Evolutionary conservation across 2,113 vertebrate genomes (phyloP), one percentile per base, ranked within the genome.

Genomic region (Turnix velox): DNA sequence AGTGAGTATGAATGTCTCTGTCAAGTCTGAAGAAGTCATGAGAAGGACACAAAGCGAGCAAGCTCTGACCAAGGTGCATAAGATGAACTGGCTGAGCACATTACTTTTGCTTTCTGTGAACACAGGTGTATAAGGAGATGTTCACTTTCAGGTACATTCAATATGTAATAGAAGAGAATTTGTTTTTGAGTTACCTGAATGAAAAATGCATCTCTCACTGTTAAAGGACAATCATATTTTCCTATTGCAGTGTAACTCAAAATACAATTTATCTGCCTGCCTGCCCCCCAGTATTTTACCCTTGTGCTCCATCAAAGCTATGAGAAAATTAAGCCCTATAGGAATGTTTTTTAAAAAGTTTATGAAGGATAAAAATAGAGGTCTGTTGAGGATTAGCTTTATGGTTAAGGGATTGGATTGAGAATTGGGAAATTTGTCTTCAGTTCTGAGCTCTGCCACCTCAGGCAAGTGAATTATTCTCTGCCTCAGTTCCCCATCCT

Each of bases 211-310:
- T 87, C 62, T 92, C 82, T 79, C 73, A 65, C 39, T 87, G 48
- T 73, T 84, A 94, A 92, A 92, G 49, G 73, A 93, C 91, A 91
- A 81, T 82, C 33, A 30, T 89, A 79, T 94, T 96, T 92, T 93
- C 88, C 69, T 88, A 30, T 45, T 40, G n/a, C 37, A 62, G 66
- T 31, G 49, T 49, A 92, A 79, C 77, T 82, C 71, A 89, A 58
- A 58, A 87, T 79, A 89, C 55, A 92, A 93, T 92, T 95, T n/a
- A 89, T 91, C 89, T 87, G 23, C 81, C 39, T 91, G 58, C 46
- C 67, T 87, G 33, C 71, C 66, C 62, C 3, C 13, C 17, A 66
- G 74, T 87, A 66, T 58, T 92, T 96, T 84, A 84, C 46, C 66
- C 57, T 51, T 87, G 66, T 69, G 42, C 77, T 84, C 58, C 7